Conservation (phyloP, 1,140 invertebrate genomes). For the Apocrypta bakeri region DNA sequence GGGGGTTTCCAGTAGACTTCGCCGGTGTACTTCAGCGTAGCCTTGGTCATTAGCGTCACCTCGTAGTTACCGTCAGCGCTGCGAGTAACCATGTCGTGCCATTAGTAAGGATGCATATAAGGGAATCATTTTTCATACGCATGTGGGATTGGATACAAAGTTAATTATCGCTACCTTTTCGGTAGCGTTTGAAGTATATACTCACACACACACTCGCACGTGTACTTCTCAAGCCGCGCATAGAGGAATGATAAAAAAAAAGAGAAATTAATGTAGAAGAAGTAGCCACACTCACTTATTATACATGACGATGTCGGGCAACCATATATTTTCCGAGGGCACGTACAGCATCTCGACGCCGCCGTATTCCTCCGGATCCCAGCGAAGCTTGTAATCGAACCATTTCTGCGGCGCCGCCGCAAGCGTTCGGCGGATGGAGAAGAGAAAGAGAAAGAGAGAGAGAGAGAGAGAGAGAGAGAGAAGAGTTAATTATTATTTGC, state of each 20-base stretch:
- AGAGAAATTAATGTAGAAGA: no score
- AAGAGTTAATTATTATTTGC: slow-evolving; percentile 50
- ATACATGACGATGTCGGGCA: slow-evolving; percentile 91
- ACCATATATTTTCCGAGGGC: slow-evolving; percentile 94
- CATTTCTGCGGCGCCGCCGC: slow-evolving; percentile 82
- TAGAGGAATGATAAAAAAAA: slow-evolving; percentile 27
- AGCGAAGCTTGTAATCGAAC: slow-evolving; percentile 93
- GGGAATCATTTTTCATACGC: background rate
- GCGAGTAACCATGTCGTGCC: slow-evolving; percentile 1
- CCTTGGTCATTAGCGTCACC: slow-evolving; percentile 97
- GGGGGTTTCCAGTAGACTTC: slow-evolving; percentile 98
- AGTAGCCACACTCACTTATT: slow-evolving; percentile 81
- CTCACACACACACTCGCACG: no score
- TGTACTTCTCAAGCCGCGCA: background rate
- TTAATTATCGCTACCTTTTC: no score
- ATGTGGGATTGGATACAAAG: background rate
- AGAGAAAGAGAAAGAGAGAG: slow-evolving; percentile 46
- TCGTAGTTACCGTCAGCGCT: slow-evolving; percentile 98
- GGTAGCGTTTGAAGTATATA: no score
- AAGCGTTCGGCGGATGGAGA: background rate
- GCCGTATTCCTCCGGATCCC: slow-evolving; percentile 95
- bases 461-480: slow-evolving; percentile 46
- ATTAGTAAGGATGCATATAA: background rate
- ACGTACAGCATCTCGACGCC: slow-evolving; percentile 94
- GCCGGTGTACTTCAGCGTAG: slow-evolving; percentile 90